These are phyloP conservation scores for Phytoseiulus persimilis DNA, from an alignment of 2,888 invertebrate genomes.

Conservation along the genomic window DNA sequence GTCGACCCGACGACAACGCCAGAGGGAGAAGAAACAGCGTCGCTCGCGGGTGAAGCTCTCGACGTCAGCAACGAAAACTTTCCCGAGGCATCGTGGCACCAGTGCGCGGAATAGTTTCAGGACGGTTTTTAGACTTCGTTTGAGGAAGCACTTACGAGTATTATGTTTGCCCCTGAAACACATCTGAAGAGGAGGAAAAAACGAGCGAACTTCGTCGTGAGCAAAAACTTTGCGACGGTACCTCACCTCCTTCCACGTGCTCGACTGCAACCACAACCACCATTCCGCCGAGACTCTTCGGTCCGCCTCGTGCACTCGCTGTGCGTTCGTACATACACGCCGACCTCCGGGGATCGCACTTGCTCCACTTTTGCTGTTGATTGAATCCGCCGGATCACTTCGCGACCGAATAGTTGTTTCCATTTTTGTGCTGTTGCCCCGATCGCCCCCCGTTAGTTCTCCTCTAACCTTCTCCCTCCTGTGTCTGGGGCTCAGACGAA, in stretches of 20 bases:
- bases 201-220: not conserved
- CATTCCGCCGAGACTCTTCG: not conserved
- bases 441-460: no score
- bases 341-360: not conserved
- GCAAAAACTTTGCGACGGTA: not conserved
- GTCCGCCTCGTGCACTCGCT: not conserved
- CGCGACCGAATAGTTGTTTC: not conserved
- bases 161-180: not conserved
- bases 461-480: no score
- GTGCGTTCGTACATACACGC: not conserved
- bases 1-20: no score
- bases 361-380: not conserved
- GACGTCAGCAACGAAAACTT: not conserved
- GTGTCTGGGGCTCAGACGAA: no score
- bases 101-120: not conserved
- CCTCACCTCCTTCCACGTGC: not conserved
- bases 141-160: not conserved
- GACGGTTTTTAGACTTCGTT: not conserved
- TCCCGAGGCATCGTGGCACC: not conserved
- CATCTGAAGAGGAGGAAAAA: not conserved
- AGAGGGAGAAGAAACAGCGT: no score
- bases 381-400: not conserved
- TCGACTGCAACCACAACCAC: not conserved
- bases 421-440: no score
- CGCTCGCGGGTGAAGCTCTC: not conserved